Percentiles rank a stretch among this genome's conserved stretches.
Evolutionary conservation across 2,797 vertebrate genomes (phyloP).

Genomic region (Acanthornis magna): DNA sequence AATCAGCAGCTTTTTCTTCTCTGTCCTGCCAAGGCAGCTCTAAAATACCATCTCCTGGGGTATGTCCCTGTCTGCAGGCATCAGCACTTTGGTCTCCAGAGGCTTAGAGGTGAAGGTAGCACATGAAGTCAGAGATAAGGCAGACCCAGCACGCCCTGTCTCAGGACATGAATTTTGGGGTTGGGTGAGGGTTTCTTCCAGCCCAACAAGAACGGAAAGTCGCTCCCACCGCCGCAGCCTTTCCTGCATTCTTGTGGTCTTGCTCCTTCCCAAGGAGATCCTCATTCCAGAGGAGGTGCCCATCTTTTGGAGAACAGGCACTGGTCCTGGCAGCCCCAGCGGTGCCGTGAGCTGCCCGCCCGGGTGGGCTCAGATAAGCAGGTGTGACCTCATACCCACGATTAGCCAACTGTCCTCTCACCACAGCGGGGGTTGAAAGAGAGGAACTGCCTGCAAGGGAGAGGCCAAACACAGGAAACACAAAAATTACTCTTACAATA

Average conservation of each 20-base stretch:
- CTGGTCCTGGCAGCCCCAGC: fast-evolving
- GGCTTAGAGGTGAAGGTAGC: neutral
- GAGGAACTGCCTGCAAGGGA: neutral
- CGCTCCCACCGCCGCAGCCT: fast-evolving
- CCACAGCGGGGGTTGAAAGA: fast-evolving
- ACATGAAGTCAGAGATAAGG: neutral
- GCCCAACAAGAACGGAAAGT: neutral
- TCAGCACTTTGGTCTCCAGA: neutral
- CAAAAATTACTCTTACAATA: neutral
- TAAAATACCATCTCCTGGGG: neutral
- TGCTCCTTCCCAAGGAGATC: fast-evolving
- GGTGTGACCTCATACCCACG: fast-evolving
- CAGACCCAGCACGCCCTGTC: neutral
- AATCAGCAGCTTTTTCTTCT: neutral
- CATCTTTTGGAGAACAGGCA: fast-evolving
- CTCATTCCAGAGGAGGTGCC: neutral
- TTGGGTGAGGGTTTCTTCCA: neutral
- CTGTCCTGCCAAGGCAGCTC: neutral
- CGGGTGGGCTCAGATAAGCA: neutral
- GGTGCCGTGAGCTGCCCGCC: fast-evolving
- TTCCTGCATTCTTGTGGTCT: neutral
- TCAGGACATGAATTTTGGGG: neutral
- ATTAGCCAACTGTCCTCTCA: neutral
- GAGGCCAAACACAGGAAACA: neutral
- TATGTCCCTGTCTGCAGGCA: neutral